Evolutionary conservation across 2,888 invertebrate species (phyloP).

Genomic region (Heliothis peltigera): DNA sequence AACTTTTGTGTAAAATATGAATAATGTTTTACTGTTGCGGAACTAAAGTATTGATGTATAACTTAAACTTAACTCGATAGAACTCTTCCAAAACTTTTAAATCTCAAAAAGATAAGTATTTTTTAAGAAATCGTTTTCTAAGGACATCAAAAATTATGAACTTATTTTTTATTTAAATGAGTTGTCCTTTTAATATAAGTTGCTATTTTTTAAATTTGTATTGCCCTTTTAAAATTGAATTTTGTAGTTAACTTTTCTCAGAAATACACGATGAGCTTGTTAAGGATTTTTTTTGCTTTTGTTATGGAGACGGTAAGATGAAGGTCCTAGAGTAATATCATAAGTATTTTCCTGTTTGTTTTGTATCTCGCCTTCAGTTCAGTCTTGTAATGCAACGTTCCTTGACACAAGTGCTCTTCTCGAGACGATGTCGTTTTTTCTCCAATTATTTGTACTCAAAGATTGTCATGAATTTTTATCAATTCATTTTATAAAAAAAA

Average conservation of each 20-base stretch:
- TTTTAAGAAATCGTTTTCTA: too few species aligned
- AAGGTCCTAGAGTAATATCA: conserved; percentile 31
- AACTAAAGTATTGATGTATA: conserved; percentile 43
- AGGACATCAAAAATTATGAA: neutral
- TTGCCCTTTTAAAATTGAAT: neutral
- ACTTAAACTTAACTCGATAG: conserved; percentile 4
- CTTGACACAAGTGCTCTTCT: conserved; percentile 17
- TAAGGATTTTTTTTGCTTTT: conserved; percentile 16
- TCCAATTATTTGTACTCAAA: neutral
- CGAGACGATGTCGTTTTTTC: conserved; percentile 2
- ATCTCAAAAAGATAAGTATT: conserved; percentile 1
- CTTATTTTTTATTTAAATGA: too few species aligned
- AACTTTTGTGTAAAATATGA: conserved; percentile 72
- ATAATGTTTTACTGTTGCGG: conserved; percentile 59
- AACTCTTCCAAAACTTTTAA: conserved; percentile 18
- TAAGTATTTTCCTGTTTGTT: conserved; percentile 55
- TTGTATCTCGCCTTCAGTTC: conserved; percentile 28
- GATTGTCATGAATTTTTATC: too few species aligned
- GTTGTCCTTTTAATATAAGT: too few species aligned
- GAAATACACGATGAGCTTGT: conserved; percentile 7
- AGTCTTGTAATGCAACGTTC: conserved; percentile 14
- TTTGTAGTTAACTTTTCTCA: conserved; percentile 5
- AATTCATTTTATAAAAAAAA: too few species aligned
- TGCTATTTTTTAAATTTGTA: neutral
- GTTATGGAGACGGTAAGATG: conserved; percentile 2